phyloP scores from a whole-genome alignment of 2,797 vertebrate genomes.

The Hydrocynus forskahlii region DNA sequence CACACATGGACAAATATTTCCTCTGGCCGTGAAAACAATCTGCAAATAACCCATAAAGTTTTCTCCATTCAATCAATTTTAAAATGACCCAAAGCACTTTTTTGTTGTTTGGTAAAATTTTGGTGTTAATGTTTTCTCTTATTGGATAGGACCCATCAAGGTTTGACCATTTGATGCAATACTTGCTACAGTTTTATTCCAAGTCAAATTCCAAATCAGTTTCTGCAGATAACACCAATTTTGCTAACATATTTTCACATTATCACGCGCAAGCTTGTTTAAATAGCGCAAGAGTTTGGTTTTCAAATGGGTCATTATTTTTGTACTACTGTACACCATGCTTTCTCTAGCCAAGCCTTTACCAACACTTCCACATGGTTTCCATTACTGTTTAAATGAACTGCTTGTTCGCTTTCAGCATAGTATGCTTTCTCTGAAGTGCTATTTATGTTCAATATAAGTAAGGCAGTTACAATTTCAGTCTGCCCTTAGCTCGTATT shows the following conservation, averaged over 20 bases:
- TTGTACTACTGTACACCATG: constrained; percentile 26
- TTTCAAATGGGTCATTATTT: constrained; percentile 10
- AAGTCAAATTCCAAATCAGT: background rate
- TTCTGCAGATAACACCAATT: background rate
- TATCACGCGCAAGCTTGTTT: background rate
- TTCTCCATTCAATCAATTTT: constrained; percentile 31
- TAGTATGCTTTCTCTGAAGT: constrained; percentile 30
- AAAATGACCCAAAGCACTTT: background rate
- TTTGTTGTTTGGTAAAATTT: constrained; percentile 1
- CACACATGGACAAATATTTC: constrained; percentile 25
- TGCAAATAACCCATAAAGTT: background rate
- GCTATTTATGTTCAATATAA: constrained; percentile 18
- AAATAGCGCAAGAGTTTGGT: background rate
- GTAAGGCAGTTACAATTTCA: background rate
- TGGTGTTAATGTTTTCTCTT: background rate
- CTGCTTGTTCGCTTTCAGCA: constrained; percentile 22
- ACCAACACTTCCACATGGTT: constrained; percentile 3
- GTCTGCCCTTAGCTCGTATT: constrained; percentile 15
- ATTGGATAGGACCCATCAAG: background rate
- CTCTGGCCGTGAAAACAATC: constrained; percentile 40
- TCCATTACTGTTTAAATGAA: constrained; percentile 20
- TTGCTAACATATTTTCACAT: constrained; percentile 13
- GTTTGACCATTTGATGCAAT: background rate
- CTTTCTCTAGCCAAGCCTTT: constrained; percentile 24
- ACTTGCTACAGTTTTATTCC: background rate